Percentiles rank a stretch among this genome's conserved stretches.
Conservation (phyloP, 2,113 vertebrate genomes). For the Psophia crepitans region DNA sequence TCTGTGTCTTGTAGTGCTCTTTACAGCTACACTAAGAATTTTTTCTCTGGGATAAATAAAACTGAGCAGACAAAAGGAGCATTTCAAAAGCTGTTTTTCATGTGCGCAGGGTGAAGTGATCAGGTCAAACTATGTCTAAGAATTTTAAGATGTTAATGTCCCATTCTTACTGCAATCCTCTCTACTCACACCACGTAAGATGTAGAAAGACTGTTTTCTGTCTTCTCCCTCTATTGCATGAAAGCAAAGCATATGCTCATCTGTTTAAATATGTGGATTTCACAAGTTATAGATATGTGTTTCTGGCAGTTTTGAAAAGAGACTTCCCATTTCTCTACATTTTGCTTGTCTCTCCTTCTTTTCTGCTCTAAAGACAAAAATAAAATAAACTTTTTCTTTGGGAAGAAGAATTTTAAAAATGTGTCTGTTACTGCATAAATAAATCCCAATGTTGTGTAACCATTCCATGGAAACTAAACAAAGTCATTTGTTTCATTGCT, state of each 20-base stretch:
- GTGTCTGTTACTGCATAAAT: neutral
- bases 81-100: neutral
- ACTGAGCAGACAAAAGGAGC: neutral
- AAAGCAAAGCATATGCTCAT: conserved; percentile 21
- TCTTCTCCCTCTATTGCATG: neutral
- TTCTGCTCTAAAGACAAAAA: neutral
- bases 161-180: neutral
- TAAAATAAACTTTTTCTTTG: neutral
- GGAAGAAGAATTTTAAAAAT: neutral
- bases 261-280: conserved; percentile 30
- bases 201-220: neutral
- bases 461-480: neutral
- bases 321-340: neutral
- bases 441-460: neutral
- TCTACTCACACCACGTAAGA: neutral
- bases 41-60: neutral
- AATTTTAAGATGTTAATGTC: neutral
- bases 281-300: neutral
- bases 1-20: neutral
- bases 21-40: neutral
- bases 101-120: neutral
- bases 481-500: neutral
- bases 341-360: neutral
- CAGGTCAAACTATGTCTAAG: neutral
- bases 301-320: neutral